Percentiles rank a stretch among this genome's conserved stretches.
These are phyloP conservation scores for Ceratosolen fusciceps DNA, from an alignment of 1,140 invertebrate genomes.

Conservation along the genomic window DNA sequence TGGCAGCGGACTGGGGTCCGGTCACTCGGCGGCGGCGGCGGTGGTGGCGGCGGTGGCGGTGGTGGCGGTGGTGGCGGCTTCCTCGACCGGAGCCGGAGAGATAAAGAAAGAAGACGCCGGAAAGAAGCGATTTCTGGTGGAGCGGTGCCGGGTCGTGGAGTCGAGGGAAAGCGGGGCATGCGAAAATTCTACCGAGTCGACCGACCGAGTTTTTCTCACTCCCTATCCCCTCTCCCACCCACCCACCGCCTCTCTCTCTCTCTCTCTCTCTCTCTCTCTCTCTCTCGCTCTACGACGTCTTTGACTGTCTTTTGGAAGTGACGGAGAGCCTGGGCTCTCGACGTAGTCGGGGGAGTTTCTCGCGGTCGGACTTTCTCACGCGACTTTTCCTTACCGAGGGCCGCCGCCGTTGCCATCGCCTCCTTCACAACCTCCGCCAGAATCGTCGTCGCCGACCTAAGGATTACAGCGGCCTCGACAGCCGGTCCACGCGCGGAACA, in stretches of 20 bases:
- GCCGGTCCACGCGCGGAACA: neutral
- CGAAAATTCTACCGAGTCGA: neutral
- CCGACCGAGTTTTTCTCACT: constrained; percentile 12
- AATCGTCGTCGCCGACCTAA: no score
- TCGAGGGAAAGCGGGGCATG: neutral
- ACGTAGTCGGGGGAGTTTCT: constrained; percentile 8
- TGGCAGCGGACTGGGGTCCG: constrained; percentile 64
- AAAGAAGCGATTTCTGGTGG: no score
- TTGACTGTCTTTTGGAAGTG: neutral
- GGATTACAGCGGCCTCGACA: neutral
- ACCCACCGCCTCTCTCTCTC: no score
- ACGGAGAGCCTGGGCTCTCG: neutral
- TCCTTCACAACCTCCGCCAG: no score
- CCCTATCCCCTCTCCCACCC: no score
- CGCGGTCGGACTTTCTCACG: constrained; percentile 16
- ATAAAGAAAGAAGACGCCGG: neutral
- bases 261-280: no score
- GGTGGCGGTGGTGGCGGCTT: neutral
- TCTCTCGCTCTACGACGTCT: no score
- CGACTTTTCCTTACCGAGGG: constrained; percentile 9
- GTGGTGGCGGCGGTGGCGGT: neutral
- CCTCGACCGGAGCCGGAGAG: neutral
- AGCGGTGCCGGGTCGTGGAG: no score
- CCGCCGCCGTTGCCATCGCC: constrained; percentile 29
- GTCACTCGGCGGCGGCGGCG: constrained; percentile 46